These are phyloP conservation scores for Araneus ventricosus DNA, from an alignment of 1,140 invertebrate species.

Conservation along the genomic window DNA sequence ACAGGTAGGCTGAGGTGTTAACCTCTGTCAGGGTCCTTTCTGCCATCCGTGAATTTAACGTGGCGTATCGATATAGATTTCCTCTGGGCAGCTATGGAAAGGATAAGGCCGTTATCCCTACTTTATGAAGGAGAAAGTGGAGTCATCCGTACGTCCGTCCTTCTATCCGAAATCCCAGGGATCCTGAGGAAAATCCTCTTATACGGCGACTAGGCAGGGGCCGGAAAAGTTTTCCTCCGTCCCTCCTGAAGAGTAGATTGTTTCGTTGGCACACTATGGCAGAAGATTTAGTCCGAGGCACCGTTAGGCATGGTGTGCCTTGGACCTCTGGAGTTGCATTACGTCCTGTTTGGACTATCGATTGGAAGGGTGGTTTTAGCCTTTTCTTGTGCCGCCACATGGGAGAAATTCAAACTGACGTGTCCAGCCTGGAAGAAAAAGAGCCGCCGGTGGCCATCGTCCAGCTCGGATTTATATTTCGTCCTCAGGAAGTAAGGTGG, in stretches of 20 bases:
- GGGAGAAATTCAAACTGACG: conserved; percentile 63
- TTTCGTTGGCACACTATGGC: conserved; percentile 17
- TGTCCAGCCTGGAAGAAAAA: conserved; percentile 23
- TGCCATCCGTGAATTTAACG: neutral
- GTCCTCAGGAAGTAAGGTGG: conserved; percentile 1
- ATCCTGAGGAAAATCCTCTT: conserved; percentile 65
- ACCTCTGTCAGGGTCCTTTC: neutral
- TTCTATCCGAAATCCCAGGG: conserved; percentile 33
- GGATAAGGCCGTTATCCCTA: conserved; percentile 37
- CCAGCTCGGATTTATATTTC: conserved; percentile 11
- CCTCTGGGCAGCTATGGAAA: conserved; percentile 12
- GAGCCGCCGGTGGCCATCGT: conserved; percentile 16
- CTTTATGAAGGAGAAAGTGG: conserved; percentile 49
- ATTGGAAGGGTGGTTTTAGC: neutral
- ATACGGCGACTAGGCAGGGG: conserved; percentile 6
- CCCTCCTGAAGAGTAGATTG: conserved; percentile 38
- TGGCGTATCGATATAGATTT: conserved; percentile 32
- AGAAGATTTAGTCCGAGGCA: conserved; percentile 5
- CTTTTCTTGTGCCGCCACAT: neutral
- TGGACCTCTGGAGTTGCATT: neutral
- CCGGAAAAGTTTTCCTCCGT: conserved; percentile 50
- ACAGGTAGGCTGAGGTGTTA: neutral
- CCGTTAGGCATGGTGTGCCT: neutral
- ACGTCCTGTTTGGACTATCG: conserved; percentile 14
- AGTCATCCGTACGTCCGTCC: conserved; percentile 9